These are phyloP conservation scores for Neopelma chrysocephalum DNA, from an alignment of 2,797 vertebrate genomes.

Conservation along the genomic window DNA sequence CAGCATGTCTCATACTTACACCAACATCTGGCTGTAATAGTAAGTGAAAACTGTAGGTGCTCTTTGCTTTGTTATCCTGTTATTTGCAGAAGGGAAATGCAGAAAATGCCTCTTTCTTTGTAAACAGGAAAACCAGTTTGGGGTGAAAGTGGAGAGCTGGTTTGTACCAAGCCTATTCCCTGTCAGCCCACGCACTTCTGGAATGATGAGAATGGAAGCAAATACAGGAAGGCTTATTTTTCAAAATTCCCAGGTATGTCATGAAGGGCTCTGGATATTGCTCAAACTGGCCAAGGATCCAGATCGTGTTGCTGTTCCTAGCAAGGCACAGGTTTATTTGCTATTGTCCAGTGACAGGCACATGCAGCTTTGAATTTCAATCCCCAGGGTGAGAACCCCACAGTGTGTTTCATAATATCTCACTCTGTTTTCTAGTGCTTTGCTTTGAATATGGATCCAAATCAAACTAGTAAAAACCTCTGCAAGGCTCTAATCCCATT, in stretches of 20 bases:
- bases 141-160: constrained; percentile 94
- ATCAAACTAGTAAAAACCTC: background rate
- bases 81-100: background rate
- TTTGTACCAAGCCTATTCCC: constrained; percentile 92
- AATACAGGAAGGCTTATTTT: constrained; percentile 96
- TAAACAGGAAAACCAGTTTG: constrained; percentile 87
- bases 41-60: background rate
- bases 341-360: background rate
- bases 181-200: constrained; percentile 97
- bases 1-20: background rate
- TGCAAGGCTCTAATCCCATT: background rate
- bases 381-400: background rate
- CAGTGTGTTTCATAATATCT: accelerated
- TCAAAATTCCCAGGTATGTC: constrained; percentile 87
- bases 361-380: background rate
- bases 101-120: background rate
- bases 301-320: background rate
- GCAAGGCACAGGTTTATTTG: background rate
- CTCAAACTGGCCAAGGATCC: background rate
- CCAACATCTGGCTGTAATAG: background rate
- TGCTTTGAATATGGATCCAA: background rate
- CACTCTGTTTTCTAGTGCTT: background rate
- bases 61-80: background rate
- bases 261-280: background rate
- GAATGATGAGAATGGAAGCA: constrained; percentile 92